A percentile compares a stretch with the other conserved stretches of the same genome.
Conservation (phyloP, 2,888 invertebrate genomes). For the Pseudococcus longispinus region DNA sequence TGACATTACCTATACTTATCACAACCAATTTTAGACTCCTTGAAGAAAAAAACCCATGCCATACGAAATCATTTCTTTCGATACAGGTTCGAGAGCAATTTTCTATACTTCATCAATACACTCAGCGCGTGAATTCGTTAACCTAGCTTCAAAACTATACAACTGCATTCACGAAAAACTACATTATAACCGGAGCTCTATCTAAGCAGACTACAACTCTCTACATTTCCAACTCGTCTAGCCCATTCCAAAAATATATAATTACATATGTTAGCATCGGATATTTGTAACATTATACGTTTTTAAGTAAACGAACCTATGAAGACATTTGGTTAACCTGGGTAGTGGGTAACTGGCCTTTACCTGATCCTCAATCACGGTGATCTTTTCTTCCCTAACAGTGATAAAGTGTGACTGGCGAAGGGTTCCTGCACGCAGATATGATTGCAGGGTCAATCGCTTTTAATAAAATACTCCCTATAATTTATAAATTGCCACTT, state of each 20-base stretch:
- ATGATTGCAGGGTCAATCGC: slow-evolving; percentile 13
- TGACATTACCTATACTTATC: too few species aligned
- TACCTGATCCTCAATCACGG: slow-evolving; percentile 5
- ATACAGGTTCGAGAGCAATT: neutral
- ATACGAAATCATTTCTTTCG: neutral
- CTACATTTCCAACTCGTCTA: neutral
- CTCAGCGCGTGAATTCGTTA: neutral
- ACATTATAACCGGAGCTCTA: neutral
- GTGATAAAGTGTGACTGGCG: slow-evolving; percentile 31
- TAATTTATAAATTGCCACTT: slow-evolving; percentile 31
- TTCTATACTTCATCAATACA: neutral
- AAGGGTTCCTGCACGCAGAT: neutral
- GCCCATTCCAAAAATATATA: neutral
- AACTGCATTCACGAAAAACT: neutral
- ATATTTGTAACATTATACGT: slow-evolving; percentile 28
- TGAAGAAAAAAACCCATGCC: neutral
- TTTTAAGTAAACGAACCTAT: slow-evolving; percentile 15
- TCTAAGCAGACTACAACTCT: neutral
- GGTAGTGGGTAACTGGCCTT: neutral
- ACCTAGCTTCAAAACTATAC: neutral
- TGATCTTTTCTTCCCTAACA: neutral
- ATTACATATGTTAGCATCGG: neutral
- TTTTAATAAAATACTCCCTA: slow-evolving; percentile 4
- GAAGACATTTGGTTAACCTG: slow-evolving; percentile 21
- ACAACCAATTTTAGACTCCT: neutral